Evolutionary conservation across 1,140 invertebrate genomes (phyloP).

Genomic region (Drosophila biarmipes): DNA sequence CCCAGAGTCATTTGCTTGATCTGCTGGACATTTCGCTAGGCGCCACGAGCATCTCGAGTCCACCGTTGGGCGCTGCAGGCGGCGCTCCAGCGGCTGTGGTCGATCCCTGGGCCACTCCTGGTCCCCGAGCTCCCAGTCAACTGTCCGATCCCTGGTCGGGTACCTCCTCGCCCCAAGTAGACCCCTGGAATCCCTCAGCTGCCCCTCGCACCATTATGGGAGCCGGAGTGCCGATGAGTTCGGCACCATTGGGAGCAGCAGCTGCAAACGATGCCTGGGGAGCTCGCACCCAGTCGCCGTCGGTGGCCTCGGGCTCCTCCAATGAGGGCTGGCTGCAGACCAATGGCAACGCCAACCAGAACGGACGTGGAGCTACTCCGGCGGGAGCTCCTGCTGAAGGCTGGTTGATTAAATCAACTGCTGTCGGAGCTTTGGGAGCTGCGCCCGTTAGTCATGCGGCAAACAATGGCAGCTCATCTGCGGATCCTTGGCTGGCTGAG

Average conservation of each 20-base stretch:
- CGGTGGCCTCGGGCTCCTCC: constrained; percentile 79
- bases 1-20: constrained; percentile 91
- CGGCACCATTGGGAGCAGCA: constrained; percentile 31
- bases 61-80: constrained; percentile 71
- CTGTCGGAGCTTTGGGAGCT: constrained; percentile 44
- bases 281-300: constrained; percentile 78
- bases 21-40: constrained; percentile 92
- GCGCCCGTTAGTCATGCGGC: constrained; percentile 51
- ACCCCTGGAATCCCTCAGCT: constrained; percentile 87
- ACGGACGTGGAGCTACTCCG: constrained; percentile 55
- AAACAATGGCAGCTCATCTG: constrained; percentile 64
- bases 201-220: constrained; percentile 67
- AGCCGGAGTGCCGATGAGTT: constrained; percentile 56
- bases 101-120: constrained; percentile 91
- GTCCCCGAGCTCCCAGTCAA: constrained; percentile 84
- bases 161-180: constrained; percentile 84
- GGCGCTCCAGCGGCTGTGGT: constrained; percentile 82
- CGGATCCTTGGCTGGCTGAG: constrained; percentile 87
- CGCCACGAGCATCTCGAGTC: constrained; percentile 85
- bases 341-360: constrained; percentile 73
- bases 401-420: constrained; percentile 68
- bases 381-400: constrained; percentile 58
- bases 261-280: constrained; percentile 66
- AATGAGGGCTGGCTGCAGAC: constrained; percentile 82
- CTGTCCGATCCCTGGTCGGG: constrained; percentile 87